Conservation (phyloP, 2,113 vertebrate genomes). For the Litocranius walleri region DNA sequence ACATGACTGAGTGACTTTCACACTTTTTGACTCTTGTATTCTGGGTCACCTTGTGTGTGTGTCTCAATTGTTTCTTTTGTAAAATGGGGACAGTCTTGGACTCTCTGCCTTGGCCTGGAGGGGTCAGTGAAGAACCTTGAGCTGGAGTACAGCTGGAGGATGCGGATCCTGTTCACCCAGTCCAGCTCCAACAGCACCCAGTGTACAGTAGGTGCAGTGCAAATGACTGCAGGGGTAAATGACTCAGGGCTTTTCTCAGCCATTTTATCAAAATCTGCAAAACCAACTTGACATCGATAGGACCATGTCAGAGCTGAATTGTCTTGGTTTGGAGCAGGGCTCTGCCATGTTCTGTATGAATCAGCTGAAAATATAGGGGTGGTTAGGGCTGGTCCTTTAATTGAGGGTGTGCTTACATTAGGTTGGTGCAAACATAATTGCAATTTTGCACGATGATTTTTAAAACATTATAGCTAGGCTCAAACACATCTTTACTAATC, state of each 20-base stretch:
- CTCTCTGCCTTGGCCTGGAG: not conserved
- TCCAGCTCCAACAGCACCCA: not conserved
- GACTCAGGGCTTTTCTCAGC: not conserved
- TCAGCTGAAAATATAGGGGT: not conserved
- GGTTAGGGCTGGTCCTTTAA: not conserved
- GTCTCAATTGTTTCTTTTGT: not conserved
- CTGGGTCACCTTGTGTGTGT: not conserved
- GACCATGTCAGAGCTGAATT: not conserved
- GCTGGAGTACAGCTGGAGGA: not conserved
- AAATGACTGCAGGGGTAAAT: not conserved
- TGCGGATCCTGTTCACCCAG: not conserved
- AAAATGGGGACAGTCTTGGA: not conserved
- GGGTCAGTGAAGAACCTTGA: not conserved
- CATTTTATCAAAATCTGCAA: not conserved
- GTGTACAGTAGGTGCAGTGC: fast-evolving
- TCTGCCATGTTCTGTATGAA: not conserved
- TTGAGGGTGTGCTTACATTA: not conserved
- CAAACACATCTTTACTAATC: not conserved
- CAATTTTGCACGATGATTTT: not conserved
- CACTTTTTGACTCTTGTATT: not conserved
- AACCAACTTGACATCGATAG: not conserved
- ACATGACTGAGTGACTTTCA: not conserved
- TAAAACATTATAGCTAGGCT: not conserved
- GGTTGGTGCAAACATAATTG: not conserved
- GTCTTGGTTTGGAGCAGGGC: not conserved